Conservation (phyloP, 2,888 invertebrate genomes). For the Heliconius erato region DNA sequence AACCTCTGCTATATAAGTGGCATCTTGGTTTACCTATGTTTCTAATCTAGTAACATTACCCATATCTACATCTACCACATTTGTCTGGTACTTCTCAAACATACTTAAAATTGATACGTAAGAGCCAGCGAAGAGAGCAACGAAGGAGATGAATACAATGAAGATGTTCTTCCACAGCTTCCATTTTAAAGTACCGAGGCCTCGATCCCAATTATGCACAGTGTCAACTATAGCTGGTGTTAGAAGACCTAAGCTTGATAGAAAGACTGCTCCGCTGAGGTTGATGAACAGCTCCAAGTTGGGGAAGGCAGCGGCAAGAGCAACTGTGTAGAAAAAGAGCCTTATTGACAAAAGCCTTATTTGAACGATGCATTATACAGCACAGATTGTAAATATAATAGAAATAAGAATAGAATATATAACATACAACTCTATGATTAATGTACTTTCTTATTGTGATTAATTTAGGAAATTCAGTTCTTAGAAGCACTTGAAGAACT, state of each 20-base stretch:
- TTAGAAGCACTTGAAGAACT: too few species aligned
- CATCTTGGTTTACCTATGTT: background rate
- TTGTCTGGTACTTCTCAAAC: slow-evolving; percentile 63
- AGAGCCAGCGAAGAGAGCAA: slow-evolving; percentile 76
- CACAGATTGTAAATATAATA: too few species aligned
- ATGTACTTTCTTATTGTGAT: too few species aligned
- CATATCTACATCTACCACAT: background rate
- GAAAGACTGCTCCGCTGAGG: slow-evolving; percentile 92
- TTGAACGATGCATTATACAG: too few species aligned
- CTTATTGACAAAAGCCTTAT: background rate
- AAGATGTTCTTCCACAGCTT: slow-evolving; percentile 89
- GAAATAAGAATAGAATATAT: too few species aligned
- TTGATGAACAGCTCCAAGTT: slow-evolving; percentile 94
- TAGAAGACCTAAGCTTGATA: slow-evolving; percentile 90
- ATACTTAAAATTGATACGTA: slow-evolving; percentile 74
- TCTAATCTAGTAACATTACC: slow-evolving; percentile 2
- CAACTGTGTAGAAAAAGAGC: slow-evolving; percentile 81
- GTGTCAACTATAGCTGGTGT: slow-evolving; percentile 91
- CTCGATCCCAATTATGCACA: slow-evolving; percentile 87
- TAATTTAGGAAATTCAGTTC: too few species aligned
- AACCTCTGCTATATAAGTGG: too few species aligned
- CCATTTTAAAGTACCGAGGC: slow-evolving; percentile 88
- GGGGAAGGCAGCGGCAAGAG: slow-evolving; percentile 92
- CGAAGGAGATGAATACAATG: slow-evolving; percentile 69
- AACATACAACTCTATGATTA: too few species aligned